Evolutionary conservation across 2,113 vertebrate genomes (phyloP), one percentile per base, ranked within the genome.

Genomic region (Panthera uncia): DNA sequence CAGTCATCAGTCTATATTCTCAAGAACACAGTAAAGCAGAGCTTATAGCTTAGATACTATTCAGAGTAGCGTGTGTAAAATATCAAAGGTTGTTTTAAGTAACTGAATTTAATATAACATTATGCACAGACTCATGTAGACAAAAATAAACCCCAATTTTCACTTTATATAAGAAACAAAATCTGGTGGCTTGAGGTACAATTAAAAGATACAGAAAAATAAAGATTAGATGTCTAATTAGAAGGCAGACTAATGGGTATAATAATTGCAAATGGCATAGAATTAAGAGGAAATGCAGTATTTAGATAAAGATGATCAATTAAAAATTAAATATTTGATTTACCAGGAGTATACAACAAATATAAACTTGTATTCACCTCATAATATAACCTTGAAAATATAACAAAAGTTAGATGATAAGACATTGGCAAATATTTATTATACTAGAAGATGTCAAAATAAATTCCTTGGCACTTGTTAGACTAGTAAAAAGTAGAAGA

Each of bases 121-220:
- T 23, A 74, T 50, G 19, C 84, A 31, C 31, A 33, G 25, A 38
- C 31, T 74, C 52, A 63, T 12, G 3, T 25, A 45, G 4, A 80
- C 7, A 93, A 71, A 94, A 81, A 31, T 25, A 41, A 95, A 78
- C 52, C 83, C 36, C 9, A 84, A 63, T 36, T 93, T 83, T 63
- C 79, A 16, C 50, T 83, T 78, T 63, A 50, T 10, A 74, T 0
- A 48, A 82, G 1, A 48, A 69, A 74, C 52, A 83, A 61, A 79
- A 31, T 80, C 25, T 66, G 29, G 41, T 45, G 23, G 5, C 0
- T 79, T 92, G 12, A 94, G 83, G 4, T 27, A 71, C 23, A 52
- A 25, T 45, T 45, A 83, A 55, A 71, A 41, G 33, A 95, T 69
- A 89, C 1, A 25, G 12, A 71, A 81, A 85, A 83, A 76, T 66